Evolutionary conservation across 1,140 invertebrate genomes (phyloP), one percentile per base, ranked within the genome.

Genomic region (Hesperophylax magnus): DNA sequence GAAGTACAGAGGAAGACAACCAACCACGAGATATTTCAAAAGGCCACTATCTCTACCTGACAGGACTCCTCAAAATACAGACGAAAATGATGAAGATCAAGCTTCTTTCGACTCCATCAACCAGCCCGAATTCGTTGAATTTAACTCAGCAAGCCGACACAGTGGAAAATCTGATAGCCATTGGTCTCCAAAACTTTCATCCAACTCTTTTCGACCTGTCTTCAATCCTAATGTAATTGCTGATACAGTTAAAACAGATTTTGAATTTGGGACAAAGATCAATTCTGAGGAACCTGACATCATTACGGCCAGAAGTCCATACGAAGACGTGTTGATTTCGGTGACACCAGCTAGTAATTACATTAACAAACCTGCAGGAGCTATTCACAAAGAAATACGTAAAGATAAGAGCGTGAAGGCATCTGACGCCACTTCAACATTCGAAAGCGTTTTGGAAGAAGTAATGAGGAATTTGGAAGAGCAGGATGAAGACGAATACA

Each of bases 181-280:
- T 58, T 94, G 93, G 93, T 94, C 93, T 1, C 91, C 92, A 6
- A 92, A 92, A 83, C 83, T 92, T 71, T 90, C 91, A 11, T 86
- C 86, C 31, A 90, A 89, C 78, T 91, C 91, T 5, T 93, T 92
- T 81, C 91, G 92, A 83, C 91, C 91, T 8, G 87, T 86, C 7
- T 91, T 88, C 81, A 90, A 90, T 80, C 88, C 90, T 3, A 92
- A 92, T 85, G 86, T 89, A 24, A 88, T 91, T 53, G 80, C 86
- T 27, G 85, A 88, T 67, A 87, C 88, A n/a, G 85, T 85, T 17
- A 89, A 90, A 85, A 52, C 81, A 20, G 83, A 85, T 14, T 85
- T 81, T 63, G 86, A 87, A 77, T 77, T 77, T 24, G 85, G 86
- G 58, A 72, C 84, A 18, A 86, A 86, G 72, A 61, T 84, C 56